A percentile compares a stretch with the other conserved stretches of the same genome.
These are phyloP conservation scores for Rhabdornis inornatus DNA, from an alignment of 2,113 vertebrate species.

Conservation along the genomic window DNA sequence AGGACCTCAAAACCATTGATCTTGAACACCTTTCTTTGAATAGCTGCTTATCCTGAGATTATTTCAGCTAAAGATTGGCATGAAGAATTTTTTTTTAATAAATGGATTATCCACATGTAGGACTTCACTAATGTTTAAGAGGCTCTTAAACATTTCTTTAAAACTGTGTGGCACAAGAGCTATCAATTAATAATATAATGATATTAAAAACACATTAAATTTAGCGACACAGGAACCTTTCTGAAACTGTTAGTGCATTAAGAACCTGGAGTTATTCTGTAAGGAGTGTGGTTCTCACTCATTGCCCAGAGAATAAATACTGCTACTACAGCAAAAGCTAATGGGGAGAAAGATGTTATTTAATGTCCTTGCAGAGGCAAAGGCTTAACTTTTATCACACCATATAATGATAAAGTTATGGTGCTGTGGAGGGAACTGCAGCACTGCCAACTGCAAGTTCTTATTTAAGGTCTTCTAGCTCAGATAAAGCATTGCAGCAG, in stretches of 20 bases:
- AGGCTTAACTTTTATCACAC: slow-evolving; percentile 44
- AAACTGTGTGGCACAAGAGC: background rate
- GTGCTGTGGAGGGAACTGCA: slow-evolving; percentile 23
- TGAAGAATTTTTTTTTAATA: background rate
- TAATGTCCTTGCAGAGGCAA: slow-evolving; percentile 58
- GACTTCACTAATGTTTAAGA: background rate
- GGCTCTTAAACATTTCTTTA: background rate
- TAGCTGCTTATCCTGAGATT: background rate
- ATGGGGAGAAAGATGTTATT: slow-evolving; percentile 24
- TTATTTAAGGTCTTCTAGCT: background rate
- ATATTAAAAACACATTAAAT: background rate
- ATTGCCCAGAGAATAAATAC: slow-evolving; percentile 39
- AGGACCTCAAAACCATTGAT: background rate
- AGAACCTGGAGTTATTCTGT: slow-evolving; percentile 35
- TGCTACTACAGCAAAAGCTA: slow-evolving; percentile 55
- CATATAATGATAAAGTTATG: slow-evolving; percentile 32
- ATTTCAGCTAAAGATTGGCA: background rate
- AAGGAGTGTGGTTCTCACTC: slow-evolving; percentile 53
- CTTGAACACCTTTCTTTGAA: background rate
- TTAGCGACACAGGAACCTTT: background rate
- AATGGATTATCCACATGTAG: background rate
- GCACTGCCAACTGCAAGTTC: background rate
- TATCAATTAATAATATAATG: background rate
- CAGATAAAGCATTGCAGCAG: background rate
- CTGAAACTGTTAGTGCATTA: slow-evolving; percentile 15